Conservation (phyloP, 2,113 vertebrate genomes). For the Phylloscopus trochilus region DNA sequence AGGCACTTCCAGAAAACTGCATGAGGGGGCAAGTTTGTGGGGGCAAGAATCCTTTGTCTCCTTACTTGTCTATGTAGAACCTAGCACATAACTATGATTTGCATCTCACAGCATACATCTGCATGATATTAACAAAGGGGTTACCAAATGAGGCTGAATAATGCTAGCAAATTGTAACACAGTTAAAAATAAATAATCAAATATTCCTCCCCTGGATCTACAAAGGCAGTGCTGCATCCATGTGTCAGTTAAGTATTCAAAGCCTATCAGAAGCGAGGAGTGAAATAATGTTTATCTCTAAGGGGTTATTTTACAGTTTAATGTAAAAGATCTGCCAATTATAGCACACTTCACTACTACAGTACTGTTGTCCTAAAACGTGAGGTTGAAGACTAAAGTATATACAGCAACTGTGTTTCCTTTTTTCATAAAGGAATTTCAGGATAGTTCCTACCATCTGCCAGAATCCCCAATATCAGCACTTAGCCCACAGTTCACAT, state of each 20-base stretch:
- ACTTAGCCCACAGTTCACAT: not conserved
- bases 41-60: not conserved
- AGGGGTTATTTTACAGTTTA: not conserved
- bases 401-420: not conserved
- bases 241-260: not conserved
- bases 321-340: not conserved
- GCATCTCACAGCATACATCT: not conserved
- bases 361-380: not conserved
- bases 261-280: not conserved
- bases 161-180: not conserved
- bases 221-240: not conserved
- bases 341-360: not conserved
- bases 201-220: not conserved
- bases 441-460: not conserved
- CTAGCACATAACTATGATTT: not conserved
- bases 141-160: not conserved
- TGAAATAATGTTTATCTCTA: not conserved
- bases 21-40: not conserved
- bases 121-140: not conserved
- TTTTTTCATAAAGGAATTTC: not conserved
- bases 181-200: conserved; percentile 14
- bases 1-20: not conserved
- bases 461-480: not conserved
- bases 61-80: not conserved
- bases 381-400: not conserved